Base-by-base conservation (phyloP, 1,140 invertebrate species). In the Thereuonema tuberculata region DNA sequence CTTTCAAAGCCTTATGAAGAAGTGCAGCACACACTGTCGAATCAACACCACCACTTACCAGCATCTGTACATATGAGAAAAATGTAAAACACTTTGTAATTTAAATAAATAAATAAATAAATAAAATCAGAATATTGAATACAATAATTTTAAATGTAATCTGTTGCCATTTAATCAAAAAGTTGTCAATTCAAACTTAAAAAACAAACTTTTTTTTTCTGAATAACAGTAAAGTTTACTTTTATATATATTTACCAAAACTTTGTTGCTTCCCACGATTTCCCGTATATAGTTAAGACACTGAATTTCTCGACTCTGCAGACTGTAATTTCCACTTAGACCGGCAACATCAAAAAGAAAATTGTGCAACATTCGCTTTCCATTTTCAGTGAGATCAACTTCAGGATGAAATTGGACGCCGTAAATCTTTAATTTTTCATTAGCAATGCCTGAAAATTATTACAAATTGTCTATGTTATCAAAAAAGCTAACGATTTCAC, bases 321-420 rank as follows among this genome's bases (percentile, higher is more conserved):
- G 83, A 12, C 92, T 98, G 75, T 85, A 99, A 64, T 82, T 86
- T 21, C 90, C 89, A 43, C 84, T 84, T 59, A 94, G 77, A 21
- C 88, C 87, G 66, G 84, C 83, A 63, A 99, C 83, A 66, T 92
- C 88, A 75, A 89, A 94, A 52, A 99, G 77, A 75, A 99, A 99
- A 75, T 98, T 98, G 43, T 85, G 84, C 62, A 99, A 75, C 81
- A 99, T 98, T 61, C 81, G 77, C 74, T 84, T 85, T 27, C 97
- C 96, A 71, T 96, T 87, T 5, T 81, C 78, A 3, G 95, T 97
- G 59, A 99, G 80, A 76, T 98, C 94, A 47, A 97, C 93, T 78
- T 91, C 91, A 1, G 93, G 93, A 75, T 99, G 96, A 76, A 99
- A 99, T 76, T 99, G 96, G 50, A 99, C 85, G 24, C 96, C 96